Base-by-base conservation (phyloP, 2,797 vertebrate species). In the Acanthurus tractus region DNA sequence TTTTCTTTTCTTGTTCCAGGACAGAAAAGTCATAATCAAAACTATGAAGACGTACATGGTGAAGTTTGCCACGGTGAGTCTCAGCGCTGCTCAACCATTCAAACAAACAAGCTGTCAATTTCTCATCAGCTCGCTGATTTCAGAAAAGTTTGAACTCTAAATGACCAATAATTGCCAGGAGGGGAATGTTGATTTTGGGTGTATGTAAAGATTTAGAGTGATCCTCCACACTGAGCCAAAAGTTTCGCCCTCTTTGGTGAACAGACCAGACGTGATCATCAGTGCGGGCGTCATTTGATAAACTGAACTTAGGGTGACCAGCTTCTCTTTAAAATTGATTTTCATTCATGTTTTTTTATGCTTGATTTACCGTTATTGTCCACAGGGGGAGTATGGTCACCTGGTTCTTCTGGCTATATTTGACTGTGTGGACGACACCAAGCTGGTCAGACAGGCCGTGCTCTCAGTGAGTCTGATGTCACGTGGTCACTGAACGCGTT, bases 361-460 rank as follows among this genome's bases (percentile, higher is more conserved):
- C 49, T 9, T 57, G 18, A 18, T 13, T 54, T n/a, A 42, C 0
- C 55, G 54, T 38, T 11, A 0, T 1, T 65, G 72, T 78, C 84
- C 88, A 29, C 93, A 99, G 98, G 98, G 97, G 62, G 97, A 99
- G 81, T 99, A 95, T 79, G 96, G 96, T 61, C 96, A 99, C 88
- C 90, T 99, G 82, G 97, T 97, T 42, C 95, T 99, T 58, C 84
- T 98, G 82, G 96, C 97, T 3, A 96, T 96, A 0, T 99, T 99
- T 67, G 98, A 99, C 94, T 98, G 96, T 57, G 96, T 99, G n/a
- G 98, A 99, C 70, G 98, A 99, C 89, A 99, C 98, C 6, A 99
- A 98, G 90, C 96, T 99, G 82, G 92, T 99, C 80, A 98, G 96
- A 82, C 98, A 98, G 87, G 92, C 97, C 23, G 95, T 99, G 76